Conservation (phyloP, 2,113 vertebrate species). For the Hirundichthys speculiger region DNA sequence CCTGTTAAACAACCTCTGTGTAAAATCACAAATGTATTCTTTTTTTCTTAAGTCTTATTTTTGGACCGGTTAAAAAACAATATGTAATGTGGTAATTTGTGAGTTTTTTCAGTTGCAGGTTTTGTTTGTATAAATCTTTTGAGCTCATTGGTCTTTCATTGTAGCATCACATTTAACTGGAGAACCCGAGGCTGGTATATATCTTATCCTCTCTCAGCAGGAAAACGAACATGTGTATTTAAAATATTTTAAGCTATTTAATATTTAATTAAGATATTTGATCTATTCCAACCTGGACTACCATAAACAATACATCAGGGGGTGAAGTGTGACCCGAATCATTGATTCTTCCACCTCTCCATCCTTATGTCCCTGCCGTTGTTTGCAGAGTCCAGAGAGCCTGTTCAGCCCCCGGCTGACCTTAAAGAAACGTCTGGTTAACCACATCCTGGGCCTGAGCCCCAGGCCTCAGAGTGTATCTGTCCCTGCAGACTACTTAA, state of each 20-base stretch:
- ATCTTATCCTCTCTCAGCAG: background rate
- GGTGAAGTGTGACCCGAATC: constrained; percentile 11
- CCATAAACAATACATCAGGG: background rate
- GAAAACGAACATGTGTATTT: background rate
- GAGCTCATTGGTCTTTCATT: too few relatives aligned
- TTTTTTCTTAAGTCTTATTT: rapidly evolving
- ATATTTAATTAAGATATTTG: background rate
- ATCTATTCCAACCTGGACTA: constrained; percentile 4
- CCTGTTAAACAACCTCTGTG: too few relatives aligned
- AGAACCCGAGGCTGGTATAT: background rate
- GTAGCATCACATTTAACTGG: too few relatives aligned
- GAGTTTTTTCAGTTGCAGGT: background rate
- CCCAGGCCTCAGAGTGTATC: constrained; percentile 86
- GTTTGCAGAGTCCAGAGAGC: constrained; percentile 81
- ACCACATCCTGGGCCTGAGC: constrained; percentile 93
- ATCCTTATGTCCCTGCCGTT: constrained; percentile 61
- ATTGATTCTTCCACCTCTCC: constrained; percentile 34
- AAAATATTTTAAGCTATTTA: background rate
- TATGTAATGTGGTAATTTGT: background rate
- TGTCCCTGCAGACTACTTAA: constrained; percentile 86
- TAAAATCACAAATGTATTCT: background rate
- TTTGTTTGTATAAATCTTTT: background rate
- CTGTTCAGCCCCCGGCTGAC: constrained; percentile 88
- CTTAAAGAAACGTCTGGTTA: constrained; percentile 94
- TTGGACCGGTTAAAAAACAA: constrained; percentile 1